phyloP scores from a whole-genome alignment of 2,113 vertebrate species.

The Bos indicus region DNA sequence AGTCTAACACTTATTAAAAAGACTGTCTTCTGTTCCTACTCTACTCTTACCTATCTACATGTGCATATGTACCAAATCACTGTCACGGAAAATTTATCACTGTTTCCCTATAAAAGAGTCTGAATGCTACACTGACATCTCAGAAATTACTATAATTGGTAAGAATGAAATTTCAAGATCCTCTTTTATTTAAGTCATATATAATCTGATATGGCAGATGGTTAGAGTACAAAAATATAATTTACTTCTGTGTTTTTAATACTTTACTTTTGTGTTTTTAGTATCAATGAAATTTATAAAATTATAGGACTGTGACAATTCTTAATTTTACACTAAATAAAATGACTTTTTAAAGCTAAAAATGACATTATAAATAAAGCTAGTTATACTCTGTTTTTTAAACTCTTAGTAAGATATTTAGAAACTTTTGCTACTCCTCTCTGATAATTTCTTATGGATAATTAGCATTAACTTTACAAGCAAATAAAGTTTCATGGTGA shows the following conservation, averaged over 20 bases:
- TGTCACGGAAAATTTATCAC: slow-evolving; percentile 48
- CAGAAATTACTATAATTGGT: slow-evolving; percentile 59
- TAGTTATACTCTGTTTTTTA: background rate
- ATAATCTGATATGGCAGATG: slow-evolving; percentile 7
- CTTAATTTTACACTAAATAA: slow-evolving; percentile 39
- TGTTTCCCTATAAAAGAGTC: slow-evolving; percentile 40
- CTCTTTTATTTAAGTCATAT: slow-evolving; percentile 41
- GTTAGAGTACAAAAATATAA: slow-evolving; percentile 32
- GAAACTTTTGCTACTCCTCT: background rate
- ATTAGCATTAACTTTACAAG: slow-evolving; percentile 20
- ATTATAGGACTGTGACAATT: background rate
- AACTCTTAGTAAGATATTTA: background rate
- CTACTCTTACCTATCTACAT: slow-evolving; percentile 11
- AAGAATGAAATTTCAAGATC: slow-evolving; percentile 45
- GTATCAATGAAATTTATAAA: slow-evolving; percentile 21
- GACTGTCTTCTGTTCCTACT: slow-evolving; percentile 19
- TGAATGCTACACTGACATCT: slow-evolving; percentile 33
- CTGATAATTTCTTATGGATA: background rate
- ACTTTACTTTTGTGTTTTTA: slow-evolving; percentile 21
- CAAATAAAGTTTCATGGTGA: background rate
- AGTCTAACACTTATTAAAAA: slow-evolving; percentile 9
- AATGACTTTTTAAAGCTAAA: slow-evolving; percentile 19
- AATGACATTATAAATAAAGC: slow-evolving; percentile 24
- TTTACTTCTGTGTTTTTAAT: background rate
- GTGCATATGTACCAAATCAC: slow-evolving; percentile 31